phyloP scores from a whole-genome alignment of 2,113 vertebrate genomes.

The Peromyscus maniculatus region DNA sequence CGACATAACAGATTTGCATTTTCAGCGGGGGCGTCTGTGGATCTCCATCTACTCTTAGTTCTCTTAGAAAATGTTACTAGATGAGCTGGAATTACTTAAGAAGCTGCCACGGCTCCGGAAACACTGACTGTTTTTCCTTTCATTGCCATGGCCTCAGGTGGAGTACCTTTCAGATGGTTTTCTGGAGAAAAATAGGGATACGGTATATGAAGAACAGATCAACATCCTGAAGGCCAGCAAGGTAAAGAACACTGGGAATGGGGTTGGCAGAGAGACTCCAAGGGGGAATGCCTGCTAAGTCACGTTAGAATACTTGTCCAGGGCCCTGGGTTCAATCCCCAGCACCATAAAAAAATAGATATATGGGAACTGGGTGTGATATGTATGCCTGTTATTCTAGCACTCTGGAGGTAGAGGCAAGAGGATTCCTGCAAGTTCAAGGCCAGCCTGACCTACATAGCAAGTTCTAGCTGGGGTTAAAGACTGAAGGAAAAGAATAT shows the following conservation, averaged over 20 bases:
- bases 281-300: neutral
- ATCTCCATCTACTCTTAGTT: neutral
- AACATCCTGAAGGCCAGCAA: constrained; percentile 96
- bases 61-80: neutral
- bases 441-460: neutral
- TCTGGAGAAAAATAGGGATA: constrained; percentile 96
- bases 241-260: constrained; percentile 82
- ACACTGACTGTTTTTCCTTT: neutral
- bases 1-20: neutral
- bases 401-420: neutral
- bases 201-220: constrained; percentile 95
- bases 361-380: neutral
- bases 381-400: neutral
- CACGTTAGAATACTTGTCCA: neutral
- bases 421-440: neutral
- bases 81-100: neutral
- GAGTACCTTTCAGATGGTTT: constrained; percentile 95
- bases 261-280: too few relatives aligned
- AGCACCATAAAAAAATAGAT: neutral
- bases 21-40: neutral
- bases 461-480: neutral
- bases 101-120: neutral
- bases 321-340: neutral
- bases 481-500: neutral
- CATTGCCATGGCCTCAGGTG: constrained; percentile 85